Evolutionary conservation across 2,113 vertebrate species (phyloP).

Genomic region (Parus major): DNA sequence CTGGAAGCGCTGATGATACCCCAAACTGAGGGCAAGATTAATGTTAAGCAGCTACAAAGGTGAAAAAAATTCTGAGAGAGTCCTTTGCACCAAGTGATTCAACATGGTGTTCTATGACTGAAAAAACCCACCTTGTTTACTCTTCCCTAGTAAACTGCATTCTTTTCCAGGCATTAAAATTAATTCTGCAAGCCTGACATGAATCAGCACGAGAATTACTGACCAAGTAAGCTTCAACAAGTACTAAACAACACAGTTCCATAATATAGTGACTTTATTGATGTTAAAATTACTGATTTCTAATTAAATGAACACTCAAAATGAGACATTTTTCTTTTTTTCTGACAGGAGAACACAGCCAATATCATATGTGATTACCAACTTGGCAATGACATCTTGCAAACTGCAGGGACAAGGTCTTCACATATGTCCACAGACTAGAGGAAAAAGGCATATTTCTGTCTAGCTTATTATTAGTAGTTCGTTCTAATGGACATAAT

Average conservation of each 20-base stretch:
- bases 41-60: not conserved
- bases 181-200: not conserved
- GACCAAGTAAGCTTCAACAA: not conserved
- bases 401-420: not conserved
- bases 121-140: not conserved
- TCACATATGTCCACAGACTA: not conserved
- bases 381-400: not conserved
- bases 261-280: not conserved
- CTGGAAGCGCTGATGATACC: not conserved
- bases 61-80: not conserved
- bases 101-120: not conserved
- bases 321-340: constrained; percentile 15
- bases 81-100: not conserved
- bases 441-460: not conserved
- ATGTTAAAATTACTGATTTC: constrained; percentile 29
- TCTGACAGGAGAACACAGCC: not conserved
- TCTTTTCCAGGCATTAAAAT: constrained; percentile 1
- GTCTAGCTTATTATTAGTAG: not conserved
- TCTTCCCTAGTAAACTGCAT: not conserved
- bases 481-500: not conserved
- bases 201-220: constrained; percentile 16
- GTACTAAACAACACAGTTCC: not conserved
- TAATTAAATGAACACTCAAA: constrained; percentile 14
- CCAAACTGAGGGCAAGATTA: not conserved
- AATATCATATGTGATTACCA: not conserved